phyloP scores from a whole-genome alignment of 2,113 vertebrate species.

The Amphiprion percula region DNA sequence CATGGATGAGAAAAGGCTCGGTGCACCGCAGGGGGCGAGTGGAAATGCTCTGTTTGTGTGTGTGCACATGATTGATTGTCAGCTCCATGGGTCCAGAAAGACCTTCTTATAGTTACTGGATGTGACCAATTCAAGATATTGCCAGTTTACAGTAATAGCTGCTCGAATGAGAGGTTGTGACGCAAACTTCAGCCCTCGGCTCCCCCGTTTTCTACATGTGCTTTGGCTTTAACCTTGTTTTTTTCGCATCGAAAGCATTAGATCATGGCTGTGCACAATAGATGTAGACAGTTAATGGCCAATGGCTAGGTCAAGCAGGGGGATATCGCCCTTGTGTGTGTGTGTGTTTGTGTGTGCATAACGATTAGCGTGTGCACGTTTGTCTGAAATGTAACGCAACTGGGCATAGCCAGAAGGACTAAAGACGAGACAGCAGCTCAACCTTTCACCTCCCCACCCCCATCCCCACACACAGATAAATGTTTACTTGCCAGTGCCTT shows the following conservation, averaged over 20 bases:
- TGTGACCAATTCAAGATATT: slow-evolving; percentile 39
- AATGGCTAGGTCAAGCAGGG: slow-evolving; percentile 61
- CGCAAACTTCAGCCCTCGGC: slow-evolving; percentile 17
- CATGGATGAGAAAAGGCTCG: slow-evolving; percentile 11
- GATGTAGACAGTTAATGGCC: slow-evolving; percentile 63
- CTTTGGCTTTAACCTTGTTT: slow-evolving; percentile 40
- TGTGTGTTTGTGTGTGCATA: slow-evolving; percentile 22
- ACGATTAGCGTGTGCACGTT: slow-evolving; percentile 48
- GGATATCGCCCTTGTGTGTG: background rate
- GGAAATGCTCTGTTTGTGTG: slow-evolving; percentile 32
- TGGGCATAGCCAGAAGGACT: slow-evolving; percentile 69
- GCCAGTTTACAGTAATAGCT: slow-evolving; percentile 19
- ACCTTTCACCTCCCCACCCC: slow-evolving; percentile 64
- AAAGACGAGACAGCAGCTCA: slow-evolving; percentile 64
- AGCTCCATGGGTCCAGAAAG: slow-evolving; percentile 30
- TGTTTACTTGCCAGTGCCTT: slow-evolving; percentile 33
- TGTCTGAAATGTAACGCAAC: slow-evolving; percentile 59
- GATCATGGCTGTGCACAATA: slow-evolving; percentile 46
- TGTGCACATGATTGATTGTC: slow-evolving; percentile 36
- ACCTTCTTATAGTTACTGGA: slow-evolving; percentile 35
- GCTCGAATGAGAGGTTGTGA: slow-evolving; percentile 18
- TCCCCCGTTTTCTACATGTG: background rate
- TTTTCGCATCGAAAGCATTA: slow-evolving; percentile 31
- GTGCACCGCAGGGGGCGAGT: background rate
- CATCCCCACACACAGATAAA: slow-evolving; percentile 17